These are phyloP conservation scores for Micronisus gabar DNA, from an alignment of 2,113 vertebrate genomes.

Conservation along the genomic window DNA sequence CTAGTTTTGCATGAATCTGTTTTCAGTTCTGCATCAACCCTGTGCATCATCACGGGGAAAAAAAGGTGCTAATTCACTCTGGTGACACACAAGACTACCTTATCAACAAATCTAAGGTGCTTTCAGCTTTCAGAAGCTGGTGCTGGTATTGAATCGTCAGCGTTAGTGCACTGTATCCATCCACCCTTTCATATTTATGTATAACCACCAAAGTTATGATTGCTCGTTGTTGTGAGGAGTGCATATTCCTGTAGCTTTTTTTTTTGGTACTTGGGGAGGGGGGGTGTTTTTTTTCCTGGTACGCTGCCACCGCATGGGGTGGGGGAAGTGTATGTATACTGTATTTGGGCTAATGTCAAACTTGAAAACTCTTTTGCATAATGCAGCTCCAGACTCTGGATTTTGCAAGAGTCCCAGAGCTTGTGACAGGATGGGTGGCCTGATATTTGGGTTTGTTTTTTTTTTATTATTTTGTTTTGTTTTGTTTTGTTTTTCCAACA, in stretches of 20 bases:
- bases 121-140: background rate
- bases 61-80: constrained; percentile 14
- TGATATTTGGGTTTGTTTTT: background rate
- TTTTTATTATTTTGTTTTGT: background rate
- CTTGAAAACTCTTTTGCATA: constrained; percentile 76
- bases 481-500: background rate
- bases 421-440: constrained; percentile 34
- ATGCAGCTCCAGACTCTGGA: constrained; percentile 37
- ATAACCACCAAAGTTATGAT: constrained; percentile 59
- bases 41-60: background rate
- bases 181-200: constrained; percentile 77
- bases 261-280: background rate
- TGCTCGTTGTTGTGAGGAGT: constrained; percentile 70
- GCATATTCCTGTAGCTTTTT: constrained; percentile 74
- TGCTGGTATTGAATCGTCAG: constrained; percentile 33
- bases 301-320: constrained; percentile 68
- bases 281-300: constrained; percentile 19
- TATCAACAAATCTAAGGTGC: background rate
- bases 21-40: background rate
- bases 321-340: constrained; percentile 74
- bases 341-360: constrained; percentile 77
- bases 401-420: constrained; percentile 37
- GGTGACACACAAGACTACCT: constrained; percentile 17
- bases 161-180: constrained; percentile 75
- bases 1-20: background rate